These are phyloP conservation scores for Chaetodon trifascialis DNA, from an alignment of 2,113 vertebrate genomes.

Conservation along the genomic window DNA sequence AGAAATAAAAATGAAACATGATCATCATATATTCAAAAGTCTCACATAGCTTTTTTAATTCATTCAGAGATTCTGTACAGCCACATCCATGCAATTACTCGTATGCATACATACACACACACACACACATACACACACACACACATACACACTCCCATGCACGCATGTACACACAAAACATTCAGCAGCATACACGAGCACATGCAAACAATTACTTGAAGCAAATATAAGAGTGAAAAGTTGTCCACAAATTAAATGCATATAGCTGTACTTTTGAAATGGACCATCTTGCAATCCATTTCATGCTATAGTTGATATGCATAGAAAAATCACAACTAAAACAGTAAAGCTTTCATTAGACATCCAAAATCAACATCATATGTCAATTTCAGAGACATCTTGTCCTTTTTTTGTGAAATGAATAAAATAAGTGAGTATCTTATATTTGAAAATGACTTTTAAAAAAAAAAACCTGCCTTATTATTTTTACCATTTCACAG, in stretches of 20 bases:
- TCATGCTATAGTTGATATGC: conserved; percentile 81
- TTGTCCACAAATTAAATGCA: conserved; percentile 76
- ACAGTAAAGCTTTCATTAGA: conserved; percentile 77
- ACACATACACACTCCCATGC: conserved; percentile 23
- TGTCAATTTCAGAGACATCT: conserved; percentile 71
- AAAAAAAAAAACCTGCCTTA: conserved; percentile 69
- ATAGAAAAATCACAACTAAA: conserved; percentile 79
- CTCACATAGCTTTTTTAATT: conserved; percentile 67
- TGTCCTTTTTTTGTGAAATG: conserved; percentile 73
- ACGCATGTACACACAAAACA: conserved; percentile 35
- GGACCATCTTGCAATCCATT: conserved; percentile 63
- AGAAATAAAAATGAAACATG: conserved; percentile 50
- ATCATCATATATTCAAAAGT: conserved; percentile 57
- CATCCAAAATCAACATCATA: conserved; percentile 76
- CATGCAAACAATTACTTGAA: conserved; percentile 61
- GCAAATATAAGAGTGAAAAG: conserved; percentile 53
- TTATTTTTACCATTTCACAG: conserved; percentile 72
- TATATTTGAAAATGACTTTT: conserved; percentile 67
- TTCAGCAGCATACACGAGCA: conserved; percentile 62
- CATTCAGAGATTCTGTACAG: conserved; percentile 73
- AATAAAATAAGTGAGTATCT: conserved; percentile 67
- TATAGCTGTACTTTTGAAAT: conserved; percentile 73
- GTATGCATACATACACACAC: conserved; percentile 41
- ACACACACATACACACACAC: conserved; percentile 42
- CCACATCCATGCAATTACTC: conserved; percentile 43